Evolutionary conservation across 2,113 vertebrate species (phyloP).

Genomic region (Regulus satrapa): DNA sequence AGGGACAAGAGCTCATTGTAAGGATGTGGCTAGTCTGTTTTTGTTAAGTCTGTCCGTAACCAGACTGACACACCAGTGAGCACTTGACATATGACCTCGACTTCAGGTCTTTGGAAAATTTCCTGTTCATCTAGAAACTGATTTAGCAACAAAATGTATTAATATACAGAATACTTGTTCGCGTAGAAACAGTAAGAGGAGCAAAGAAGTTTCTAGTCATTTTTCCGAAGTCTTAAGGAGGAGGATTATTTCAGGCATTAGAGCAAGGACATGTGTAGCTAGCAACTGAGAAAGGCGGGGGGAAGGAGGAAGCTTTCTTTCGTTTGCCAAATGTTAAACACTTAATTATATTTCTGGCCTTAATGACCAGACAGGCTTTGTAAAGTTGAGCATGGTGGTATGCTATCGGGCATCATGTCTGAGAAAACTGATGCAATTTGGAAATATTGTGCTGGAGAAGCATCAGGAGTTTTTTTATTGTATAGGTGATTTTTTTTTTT

Average conservation of each 20-base stretch:
- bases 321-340: neutral
- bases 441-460: neutral
- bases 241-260: neutral
- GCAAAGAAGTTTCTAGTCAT: neutral
- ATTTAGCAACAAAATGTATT: neutral
- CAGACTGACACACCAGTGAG: neutral
- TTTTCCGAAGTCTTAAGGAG: neutral
- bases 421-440: neutral
- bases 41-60: neutral
- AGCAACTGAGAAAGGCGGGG: neutral
- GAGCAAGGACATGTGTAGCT: neutral
- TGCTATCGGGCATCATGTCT: neutral
- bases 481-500: no score
- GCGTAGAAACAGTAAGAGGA: neutral
- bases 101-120: neutral
- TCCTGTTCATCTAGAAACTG: neutral
- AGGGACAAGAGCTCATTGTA: neutral
- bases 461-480: fast-evolving
- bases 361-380: neutral
- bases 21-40: neutral
- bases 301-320: no score
- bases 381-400: neutral
- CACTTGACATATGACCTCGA: neutral
- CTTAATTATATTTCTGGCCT: neutral
- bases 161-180: neutral